Evolutionary conservation across 2,797 vertebrate genomes (phyloP).

Genomic region (Scomberomorus guttatus): DNA sequence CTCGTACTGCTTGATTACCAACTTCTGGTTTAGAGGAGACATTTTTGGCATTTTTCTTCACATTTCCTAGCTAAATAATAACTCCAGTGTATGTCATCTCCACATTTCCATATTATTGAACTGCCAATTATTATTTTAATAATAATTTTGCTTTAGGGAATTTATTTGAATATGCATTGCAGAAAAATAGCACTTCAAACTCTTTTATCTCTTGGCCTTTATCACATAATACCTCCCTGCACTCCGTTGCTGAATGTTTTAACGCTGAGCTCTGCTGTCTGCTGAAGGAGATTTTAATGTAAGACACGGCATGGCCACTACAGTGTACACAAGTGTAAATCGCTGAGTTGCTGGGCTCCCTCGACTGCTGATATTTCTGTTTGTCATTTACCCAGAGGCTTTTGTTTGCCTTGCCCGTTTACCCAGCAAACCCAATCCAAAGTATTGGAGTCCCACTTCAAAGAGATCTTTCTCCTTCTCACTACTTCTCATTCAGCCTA

Average conservation of each 20-base stretch:
- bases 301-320: constrained; percentile 45
- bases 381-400: constrained; percentile 76
- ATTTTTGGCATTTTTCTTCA: constrained; percentile 20
- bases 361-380: constrained; percentile 60
- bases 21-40: constrained; percentile 26
- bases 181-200: constrained; percentile 1
- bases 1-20: constrained; percentile 9
- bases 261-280: constrained; percentile 60
- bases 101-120: constrained; percentile 12
- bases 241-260: constrained; percentile 22
- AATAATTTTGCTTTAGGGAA: not conserved
- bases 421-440: constrained; percentile 71
- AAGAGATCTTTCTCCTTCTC: constrained; percentile 71
- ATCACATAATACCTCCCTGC: constrained; percentile 12
- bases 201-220: constrained; percentile 2
- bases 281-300: constrained; percentile 64
- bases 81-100: not conserved
- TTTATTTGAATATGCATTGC: constrained; percentile 2
- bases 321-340: constrained; percentile 58
- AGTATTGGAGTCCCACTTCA: constrained; percentile 73
- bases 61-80: not conserved
- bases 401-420: constrained; percentile 74
- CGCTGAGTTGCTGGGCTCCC: constrained; percentile 55
- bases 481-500: constrained; percentile 38
- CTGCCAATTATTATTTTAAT: constrained; percentile 5